Conservation (phyloP, 23 tunicate species). For the Ciona savignyi region DNA sequence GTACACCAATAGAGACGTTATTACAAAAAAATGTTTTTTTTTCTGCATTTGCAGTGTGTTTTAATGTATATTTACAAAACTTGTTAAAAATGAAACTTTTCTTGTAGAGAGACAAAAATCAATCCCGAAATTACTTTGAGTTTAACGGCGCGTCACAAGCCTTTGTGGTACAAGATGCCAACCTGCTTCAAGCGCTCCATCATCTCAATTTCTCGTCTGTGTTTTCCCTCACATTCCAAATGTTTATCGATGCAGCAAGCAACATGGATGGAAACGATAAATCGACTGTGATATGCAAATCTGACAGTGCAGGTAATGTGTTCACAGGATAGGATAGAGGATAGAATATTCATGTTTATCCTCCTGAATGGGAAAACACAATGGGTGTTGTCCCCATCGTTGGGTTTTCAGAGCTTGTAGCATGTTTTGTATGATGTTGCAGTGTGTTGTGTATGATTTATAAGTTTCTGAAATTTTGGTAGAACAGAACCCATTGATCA, state of each 20-base stretch:
- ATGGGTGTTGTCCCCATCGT: too few relatives aligned
- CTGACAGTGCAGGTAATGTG: constrained; percentile 30
- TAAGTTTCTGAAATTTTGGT: too few relatives aligned
- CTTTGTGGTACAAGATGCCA: constrained; percentile 3
- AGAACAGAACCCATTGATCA: too few relatives aligned
- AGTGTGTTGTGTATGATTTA: too few relatives aligned
- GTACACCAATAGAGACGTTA: too few relatives aligned
- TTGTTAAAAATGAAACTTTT: background rate
- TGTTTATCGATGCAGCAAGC: constrained; percentile 4
- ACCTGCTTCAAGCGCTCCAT: background rate
- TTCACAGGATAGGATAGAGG: constrained; percentile 6
- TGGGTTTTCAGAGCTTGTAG: too few relatives aligned
- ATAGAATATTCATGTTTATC: too few relatives aligned
- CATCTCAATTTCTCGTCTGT: constrained; percentile 8
- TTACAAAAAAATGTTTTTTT: too few relatives aligned
- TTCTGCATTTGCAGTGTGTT: background rate
- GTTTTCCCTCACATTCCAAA: constrained; percentile 17
- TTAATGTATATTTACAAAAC: background rate
- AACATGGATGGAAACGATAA: constrained; percentile 8
- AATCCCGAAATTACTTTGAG: constrained; percentile 6
- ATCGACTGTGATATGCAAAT: constrained; percentile 33
- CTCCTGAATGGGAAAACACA: too few relatives aligned
- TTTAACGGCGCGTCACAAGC: constrained; percentile 41
- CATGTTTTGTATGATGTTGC: too few relatives aligned
- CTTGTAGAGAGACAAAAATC: constrained; percentile 1